Base-by-base conservation (phyloP, 1,140 invertebrate species). In the Tetramorium parvispinum region DNA sequence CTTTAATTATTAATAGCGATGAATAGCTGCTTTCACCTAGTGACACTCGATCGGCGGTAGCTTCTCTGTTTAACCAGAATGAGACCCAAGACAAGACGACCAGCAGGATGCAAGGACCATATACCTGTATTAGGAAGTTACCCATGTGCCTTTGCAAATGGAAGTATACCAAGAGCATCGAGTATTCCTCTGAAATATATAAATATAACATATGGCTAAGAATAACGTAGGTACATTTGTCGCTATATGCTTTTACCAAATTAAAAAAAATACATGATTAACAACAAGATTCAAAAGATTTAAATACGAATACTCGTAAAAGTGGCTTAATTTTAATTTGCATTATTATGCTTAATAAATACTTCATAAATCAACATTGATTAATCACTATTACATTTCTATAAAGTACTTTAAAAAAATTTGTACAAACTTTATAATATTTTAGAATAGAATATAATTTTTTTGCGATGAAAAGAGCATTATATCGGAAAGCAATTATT, bases 51-150 rank as follows among this genome's bases (percentile, higher is more conserved):
- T 98, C 98, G 0, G 98, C 97, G 0, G 98, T 98, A 1, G 98
- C 98, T 95, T 98, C 98, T 71, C 98, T 94, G 93, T 98, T 98
- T 51, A 98, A 96, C 98, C 98, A 99, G 92, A 99, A 98, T 10
- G 98, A 98, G 0, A 99, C 98, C 98, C 98, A 99, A 0, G 98
- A 98, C 0, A 98, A 95, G 6, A 98, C 97, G 2, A 98, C 98
- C 6, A 98, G 96, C 59, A 99, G 96, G 61, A 97, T 97, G 90
- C 98, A 98, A 1, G 98, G 98, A 0, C 98, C 97, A 92, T 98
- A 98, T 8, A 98, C 98, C 95, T 98, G 98, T 86, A 98, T 98
- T 1, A 98, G 94, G 93, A 98, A 98, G 93, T 98, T 98, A 6
- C 98, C 98, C 96, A 98, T 97, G 92, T 98, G 97, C 7, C 98